phyloP scores from a whole-genome alignment of 1,140 invertebrate genomes.

The Lutraria rhynchaena region DNA sequence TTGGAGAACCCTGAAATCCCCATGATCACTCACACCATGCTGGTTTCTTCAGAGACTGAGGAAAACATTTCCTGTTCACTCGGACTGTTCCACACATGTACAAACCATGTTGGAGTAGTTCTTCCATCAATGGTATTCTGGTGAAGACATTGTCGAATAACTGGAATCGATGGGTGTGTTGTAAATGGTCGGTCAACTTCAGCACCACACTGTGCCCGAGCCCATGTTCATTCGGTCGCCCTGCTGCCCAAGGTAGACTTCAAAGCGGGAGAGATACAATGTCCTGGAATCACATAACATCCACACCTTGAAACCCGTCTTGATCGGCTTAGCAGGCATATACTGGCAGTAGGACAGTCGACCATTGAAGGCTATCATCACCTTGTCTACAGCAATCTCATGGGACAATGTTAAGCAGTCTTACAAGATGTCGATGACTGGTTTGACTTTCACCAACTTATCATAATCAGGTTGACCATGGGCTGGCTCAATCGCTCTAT shows the following conservation, averaged over 20 bases:
- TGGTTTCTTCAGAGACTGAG: constrained; percentile 18
- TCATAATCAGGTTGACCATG: constrained; percentile 51
- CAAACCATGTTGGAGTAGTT: not conserved
- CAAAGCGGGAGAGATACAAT: constrained; percentile 37
- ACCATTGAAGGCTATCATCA: constrained; percentile 82
- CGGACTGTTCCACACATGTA: constrained; percentile 11
- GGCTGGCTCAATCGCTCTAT: constrained; percentile 19
- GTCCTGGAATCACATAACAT: constrained; percentile 50
- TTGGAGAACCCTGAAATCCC: constrained; percentile 18
- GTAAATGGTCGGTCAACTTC: constrained; percentile 16
- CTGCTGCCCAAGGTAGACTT: constrained; percentile 26
- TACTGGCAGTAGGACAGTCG: constrained; percentile 81
- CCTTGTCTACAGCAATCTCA: constrained; percentile 76
- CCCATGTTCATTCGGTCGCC: not conserved
- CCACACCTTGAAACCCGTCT: constrained; percentile 82
- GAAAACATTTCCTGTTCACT: not conserved
- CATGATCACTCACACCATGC: not conserved
- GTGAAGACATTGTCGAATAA: constrained; percentile 31
- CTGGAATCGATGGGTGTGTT: not conserved
- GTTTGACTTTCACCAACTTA: constrained; percentile 61
- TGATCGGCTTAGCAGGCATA: constrained; percentile 80
- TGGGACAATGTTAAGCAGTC: constrained; percentile 34
- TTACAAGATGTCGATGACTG: constrained; percentile 40
- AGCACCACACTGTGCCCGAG: constrained; percentile 6
- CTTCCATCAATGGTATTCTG: no score